Evolutionary conservation across 2,113 vertebrate species (phyloP), one percentile per base, ranked within the genome.

Genomic region (Origma solitaria): DNA sequence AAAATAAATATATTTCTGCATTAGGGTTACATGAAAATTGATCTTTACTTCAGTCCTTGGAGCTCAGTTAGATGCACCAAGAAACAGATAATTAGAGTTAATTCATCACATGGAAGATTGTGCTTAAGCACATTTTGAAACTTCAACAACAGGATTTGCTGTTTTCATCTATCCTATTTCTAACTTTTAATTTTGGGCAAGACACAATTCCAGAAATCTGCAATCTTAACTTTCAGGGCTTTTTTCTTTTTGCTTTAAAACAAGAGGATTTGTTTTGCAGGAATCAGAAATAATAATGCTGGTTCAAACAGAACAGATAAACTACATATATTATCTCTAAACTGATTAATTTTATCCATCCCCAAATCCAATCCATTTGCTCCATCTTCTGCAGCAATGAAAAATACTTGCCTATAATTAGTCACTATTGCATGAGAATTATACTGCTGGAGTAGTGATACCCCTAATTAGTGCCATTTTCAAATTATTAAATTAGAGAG

Each of bases 151-250:
- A 5, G 3, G 15, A 42, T 28, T 49, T 40, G 28, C 23, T 62
- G 3, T 35, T 81, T 94, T 78, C 38, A 56, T 40, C 30, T 49
- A 31, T 13, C 10, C 20, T 33, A 18, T 53, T 69, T 88, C 44
- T 79, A 84, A 38, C 42, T 81, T 68, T 13, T 30, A 1, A 35
- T 81, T 92, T 37, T 44, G 49, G 37, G 58, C 54, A 69, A 92
- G 23, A 82, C 15, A 38, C 13, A 37, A 27, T 19, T 72, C 25
- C 62, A 81, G 64, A 60, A 85, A 64, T 15, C 14, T 15, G 11
- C 40, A 88, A 24, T 2, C 13, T 23, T 38, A 31, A n/a, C 6
- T 51, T 57, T 2, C 3, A 7, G 2, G 11, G 1, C 3, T 8
- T 33, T 18, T 25, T 42, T n/a, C 4, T n/a, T 78, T 82, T 47